Evolutionary conservation across 2,888 invertebrate species (phyloP).

Genomic region (Hesperia comma): DNA sequence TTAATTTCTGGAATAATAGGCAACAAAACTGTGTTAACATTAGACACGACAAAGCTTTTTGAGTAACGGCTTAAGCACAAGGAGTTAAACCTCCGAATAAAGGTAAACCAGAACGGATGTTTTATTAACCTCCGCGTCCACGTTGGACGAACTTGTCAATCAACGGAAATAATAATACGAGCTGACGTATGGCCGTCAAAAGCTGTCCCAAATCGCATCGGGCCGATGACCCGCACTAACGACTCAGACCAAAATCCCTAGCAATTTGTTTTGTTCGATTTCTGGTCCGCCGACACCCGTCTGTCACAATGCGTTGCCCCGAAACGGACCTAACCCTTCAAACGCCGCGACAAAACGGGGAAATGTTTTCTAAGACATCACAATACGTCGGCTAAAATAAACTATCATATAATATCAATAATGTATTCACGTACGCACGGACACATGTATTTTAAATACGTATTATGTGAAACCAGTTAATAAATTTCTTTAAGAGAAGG

Average conservation of each 20-base stretch:
- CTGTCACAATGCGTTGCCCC: constrained; percentile 51
- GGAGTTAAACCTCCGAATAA: constrained; percentile 20
- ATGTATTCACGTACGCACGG: constrained; percentile 73
- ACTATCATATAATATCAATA: constrained; percentile 84
- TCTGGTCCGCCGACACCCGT: constrained; percentile 49
- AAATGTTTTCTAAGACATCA: constrained; percentile 60
- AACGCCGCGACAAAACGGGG: constrained; percentile 51
- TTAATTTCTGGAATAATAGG: background rate
- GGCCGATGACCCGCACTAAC: constrained; percentile 81
- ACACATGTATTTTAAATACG: constrained; percentile 83
- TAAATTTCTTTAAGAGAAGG: constrained; percentile 58
- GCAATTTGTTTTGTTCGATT: constrained; percentile 60
- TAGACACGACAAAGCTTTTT: background rate
- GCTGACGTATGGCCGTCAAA: constrained; percentile 76
- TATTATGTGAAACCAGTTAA: constrained; percentile 81
- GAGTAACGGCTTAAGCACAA: constrained; percentile 16
- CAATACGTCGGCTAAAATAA: constrained; percentile 73
- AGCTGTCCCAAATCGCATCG: constrained; percentile 82
- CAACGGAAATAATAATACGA: constrained; percentile 71
- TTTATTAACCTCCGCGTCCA: constrained; percentile 33
- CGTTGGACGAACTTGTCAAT: constrained; percentile 64
- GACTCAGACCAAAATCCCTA: constrained; percentile 78
- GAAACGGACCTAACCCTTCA: constrained; percentile 54
- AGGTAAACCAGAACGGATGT: constrained; percentile 36
- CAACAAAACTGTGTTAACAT: constrained; percentile 2